These are phyloP conservation scores for Patagioenas fasciata DNA, from an alignment of 2,113 vertebrate genomes.

Conservation along the genomic window DNA sequence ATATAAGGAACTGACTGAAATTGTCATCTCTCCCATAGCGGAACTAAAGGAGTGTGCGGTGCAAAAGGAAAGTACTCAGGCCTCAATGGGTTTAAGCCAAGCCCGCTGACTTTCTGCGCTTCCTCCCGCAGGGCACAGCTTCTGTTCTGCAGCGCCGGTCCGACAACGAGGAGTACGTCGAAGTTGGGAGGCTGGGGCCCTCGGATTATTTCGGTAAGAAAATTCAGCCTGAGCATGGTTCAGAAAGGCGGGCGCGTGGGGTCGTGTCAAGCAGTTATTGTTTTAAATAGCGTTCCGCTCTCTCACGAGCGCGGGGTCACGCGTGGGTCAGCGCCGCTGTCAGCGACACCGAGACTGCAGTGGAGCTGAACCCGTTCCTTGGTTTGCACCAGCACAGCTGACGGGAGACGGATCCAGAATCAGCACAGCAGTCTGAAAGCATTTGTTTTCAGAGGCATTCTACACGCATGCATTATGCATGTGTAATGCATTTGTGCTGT, in stretches of 20 bases:
- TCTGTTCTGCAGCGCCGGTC: constrained; percentile 95
- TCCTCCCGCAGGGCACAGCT: constrained; percentile 86
- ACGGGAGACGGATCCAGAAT: constrained; percentile 36
- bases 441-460: constrained; percentile 54
- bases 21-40: background rate
- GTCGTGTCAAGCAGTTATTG: background rate
- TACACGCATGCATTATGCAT: constrained; percentile 63
- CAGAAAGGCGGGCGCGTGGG: background rate
- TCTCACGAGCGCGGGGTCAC: background rate
- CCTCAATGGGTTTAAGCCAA: background rate
- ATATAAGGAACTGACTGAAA: background rate
- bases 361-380: background rate
- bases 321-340: background rate
- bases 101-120: background rate
- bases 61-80: background rate
- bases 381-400: constrained; percentile 10
- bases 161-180: constrained; percentile 93
- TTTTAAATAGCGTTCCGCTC: background rate
- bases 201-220: constrained; percentile 97
- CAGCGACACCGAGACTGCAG: background rate
- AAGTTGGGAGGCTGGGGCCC: constrained; percentile 93
- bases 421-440: constrained; percentile 38
- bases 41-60: background rate
- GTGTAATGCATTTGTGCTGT: constrained; percentile 34
- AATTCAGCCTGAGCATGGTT: background rate